phyloP scores from a whole-genome alignment of 2,113 vertebrate genomes.

The Herpetotheres cachinnans region DNA sequence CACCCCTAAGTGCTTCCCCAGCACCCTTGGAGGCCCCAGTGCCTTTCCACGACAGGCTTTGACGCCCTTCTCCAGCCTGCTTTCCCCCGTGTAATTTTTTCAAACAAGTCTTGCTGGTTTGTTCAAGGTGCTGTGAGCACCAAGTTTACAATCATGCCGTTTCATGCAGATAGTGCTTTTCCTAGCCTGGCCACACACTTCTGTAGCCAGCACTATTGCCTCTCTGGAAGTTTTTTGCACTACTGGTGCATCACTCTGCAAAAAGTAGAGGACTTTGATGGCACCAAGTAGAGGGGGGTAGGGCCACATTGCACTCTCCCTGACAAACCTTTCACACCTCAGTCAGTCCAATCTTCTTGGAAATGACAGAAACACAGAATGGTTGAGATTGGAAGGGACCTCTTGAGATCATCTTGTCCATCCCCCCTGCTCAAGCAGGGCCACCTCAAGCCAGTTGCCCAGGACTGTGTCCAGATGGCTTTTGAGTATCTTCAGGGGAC shows the following conservation, averaged over 20 bases:
- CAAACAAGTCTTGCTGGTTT: neutral
- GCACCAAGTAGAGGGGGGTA: neutral
- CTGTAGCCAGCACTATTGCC: neutral
- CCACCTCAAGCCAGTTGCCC: neutral
- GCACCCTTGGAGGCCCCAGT: neutral
- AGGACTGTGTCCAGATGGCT: neutral
- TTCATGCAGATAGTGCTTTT: neutral
- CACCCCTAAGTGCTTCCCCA: rapidly evolving
- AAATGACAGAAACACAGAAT: neutral
- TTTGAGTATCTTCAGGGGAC: neutral
- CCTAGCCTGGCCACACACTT: neutral
- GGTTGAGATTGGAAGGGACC: neutral
- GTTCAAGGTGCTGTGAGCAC: neutral
- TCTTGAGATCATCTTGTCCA: neutral
- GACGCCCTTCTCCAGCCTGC: neutral
- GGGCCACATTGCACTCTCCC: neutral
- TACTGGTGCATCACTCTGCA: neutral
- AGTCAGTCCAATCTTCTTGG: neutral
- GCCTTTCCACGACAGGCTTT: neutral
- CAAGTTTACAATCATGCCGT: too few species aligned
- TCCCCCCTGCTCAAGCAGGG: neutral
- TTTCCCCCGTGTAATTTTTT: neutral
- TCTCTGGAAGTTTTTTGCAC: neutral
- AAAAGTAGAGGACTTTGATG: neutral
- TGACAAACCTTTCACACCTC: neutral